Percentiles rank a stretch among this genome's conserved stretches.
Conservation (phyloP, 1,140 invertebrate genomes). For the Heliconius nattereri region DNA sequence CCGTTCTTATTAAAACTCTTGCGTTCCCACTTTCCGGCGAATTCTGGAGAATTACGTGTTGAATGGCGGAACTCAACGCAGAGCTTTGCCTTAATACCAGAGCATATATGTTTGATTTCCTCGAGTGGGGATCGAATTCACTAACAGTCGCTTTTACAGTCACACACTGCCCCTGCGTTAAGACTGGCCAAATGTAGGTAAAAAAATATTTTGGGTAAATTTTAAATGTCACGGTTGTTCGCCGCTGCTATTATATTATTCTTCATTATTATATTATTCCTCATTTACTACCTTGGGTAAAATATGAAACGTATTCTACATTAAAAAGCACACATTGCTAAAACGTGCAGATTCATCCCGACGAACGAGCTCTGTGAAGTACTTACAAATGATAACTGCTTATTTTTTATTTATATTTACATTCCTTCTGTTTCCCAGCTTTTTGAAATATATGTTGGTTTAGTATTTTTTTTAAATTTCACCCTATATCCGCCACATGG, state of each 20-base stretch:
- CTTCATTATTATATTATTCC: not conserved
- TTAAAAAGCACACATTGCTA: not conserved
- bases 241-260: not conserved
- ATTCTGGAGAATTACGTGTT: too few species aligned
- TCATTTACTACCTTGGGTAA: not conserved
- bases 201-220: not conserved
- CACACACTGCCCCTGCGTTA: too few species aligned
- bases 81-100: too few species aligned
- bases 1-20: too few species aligned
- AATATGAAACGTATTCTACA: not conserved
- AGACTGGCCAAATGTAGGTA: too few species aligned
- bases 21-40: too few species aligned
- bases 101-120: too few species aligned
- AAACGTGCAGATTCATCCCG: not conserved
- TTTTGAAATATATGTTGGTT: not conserved
- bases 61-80: too few species aligned
- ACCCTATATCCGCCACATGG: too few species aligned
- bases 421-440: not conserved
- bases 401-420: not conserved
- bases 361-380: slow-evolving; percentile 7
- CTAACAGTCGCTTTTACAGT: too few species aligned
- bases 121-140: too few species aligned
- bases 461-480: too few species aligned
- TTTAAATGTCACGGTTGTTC: not conserved
- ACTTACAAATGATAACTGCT: slow-evolving; percentile 5